phyloP scores from a whole-genome alignment of 53 echinoderm and acorn worm genomes.

The Holothuria scabra region DNA sequence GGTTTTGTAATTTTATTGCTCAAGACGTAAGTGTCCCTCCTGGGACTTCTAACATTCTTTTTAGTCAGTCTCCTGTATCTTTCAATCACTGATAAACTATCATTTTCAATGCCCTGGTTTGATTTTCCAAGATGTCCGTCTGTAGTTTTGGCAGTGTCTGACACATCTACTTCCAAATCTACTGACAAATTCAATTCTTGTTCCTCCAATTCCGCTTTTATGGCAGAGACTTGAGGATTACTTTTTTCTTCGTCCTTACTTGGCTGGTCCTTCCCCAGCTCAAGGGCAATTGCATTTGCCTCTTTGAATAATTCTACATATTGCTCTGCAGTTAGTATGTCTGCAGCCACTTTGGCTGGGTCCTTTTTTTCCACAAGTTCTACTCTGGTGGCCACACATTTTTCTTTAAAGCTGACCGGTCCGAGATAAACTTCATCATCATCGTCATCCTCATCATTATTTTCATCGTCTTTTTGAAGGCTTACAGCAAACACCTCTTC shows the following conservation, averaged over 20 bases:
- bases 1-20: constrained; percentile 2
- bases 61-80: constrained; percentile 33
- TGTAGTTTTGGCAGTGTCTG: neutral
- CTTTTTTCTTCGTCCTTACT: neutral
- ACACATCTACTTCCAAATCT: neutral
- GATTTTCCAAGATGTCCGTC: neutral
- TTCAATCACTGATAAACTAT: constrained; percentile 27
- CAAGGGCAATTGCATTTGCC: constrained; percentile 73
- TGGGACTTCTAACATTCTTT: constrained; percentile 22
- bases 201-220: neutral
- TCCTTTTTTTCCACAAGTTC: constrained; percentile 61
- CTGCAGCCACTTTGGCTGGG: constrained; percentile 52
- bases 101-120: neutral
- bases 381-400: constrained; percentile 85
- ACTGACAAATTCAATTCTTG: constrained; percentile 35
- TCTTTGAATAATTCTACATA: constrained; percentile 89
- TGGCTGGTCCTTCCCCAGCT: constrained; percentile 42
- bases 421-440: constrained; percentile 98
- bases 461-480: neutral
- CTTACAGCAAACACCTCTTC: constrained; percentile 4
- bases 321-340: constrained; percentile 85
- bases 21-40: constrained; percentile 14
- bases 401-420: constrained; percentile 85
- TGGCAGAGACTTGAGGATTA: neutral
- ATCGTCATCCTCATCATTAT: constrained; percentile 62